These are phyloP conservation scores for Sebastiscus tertius DNA, from an alignment of 2,797 vertebrate genomes.

Conservation along the genomic window DNA sequence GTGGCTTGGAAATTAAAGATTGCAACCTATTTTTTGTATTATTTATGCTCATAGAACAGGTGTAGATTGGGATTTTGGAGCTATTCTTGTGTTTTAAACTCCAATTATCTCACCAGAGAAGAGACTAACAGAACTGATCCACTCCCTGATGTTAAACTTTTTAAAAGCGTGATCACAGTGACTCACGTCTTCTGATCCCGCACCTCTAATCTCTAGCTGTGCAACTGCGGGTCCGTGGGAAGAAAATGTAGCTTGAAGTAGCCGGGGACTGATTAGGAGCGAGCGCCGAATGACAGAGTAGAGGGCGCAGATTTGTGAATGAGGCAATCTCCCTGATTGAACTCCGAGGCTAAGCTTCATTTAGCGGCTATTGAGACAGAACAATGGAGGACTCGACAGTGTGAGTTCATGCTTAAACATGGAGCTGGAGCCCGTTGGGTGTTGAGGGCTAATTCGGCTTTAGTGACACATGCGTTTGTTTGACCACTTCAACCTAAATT, in stretches of 20 bases:
- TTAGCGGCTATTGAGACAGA: slow-evolving; percentile 49
- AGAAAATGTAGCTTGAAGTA: not conserved
- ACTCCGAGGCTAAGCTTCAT: slow-evolving; percentile 34
- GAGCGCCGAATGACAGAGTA: not conserved
- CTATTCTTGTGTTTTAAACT: slow-evolving; percentile 20
- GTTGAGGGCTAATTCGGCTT: slow-evolving; percentile 15
- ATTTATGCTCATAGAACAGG: slow-evolving; percentile 34
- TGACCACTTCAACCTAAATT: slow-evolving; percentile 3
- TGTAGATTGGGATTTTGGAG: slow-evolving; percentile 14
- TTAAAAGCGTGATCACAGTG: not conserved
- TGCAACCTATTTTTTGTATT: slow-evolving; percentile 18
- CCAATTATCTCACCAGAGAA: not conserved
- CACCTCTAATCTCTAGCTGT: not conserved
- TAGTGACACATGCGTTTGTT: slow-evolving; percentile 12
- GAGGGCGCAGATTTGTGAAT: slow-evolving; percentile 40
- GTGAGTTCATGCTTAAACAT: slow-evolving; percentile 15
- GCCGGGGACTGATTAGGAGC: slow-evolving; percentile 23
- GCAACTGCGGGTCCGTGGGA: not conserved
- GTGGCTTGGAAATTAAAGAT: slow-evolving; percentile 41
- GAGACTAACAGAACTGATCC: not conserved
- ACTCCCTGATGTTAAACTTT: not conserved
- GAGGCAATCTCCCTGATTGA: slow-evolving; percentile 48
- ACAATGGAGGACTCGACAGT: slow-evolving; percentile 18
- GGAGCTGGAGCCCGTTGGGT: not conserved
- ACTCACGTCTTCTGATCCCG: not conserved